Conservation (phyloP, 37 sponge, comb jelly and placozoan species). For the Cladorhizidae sp. region DNA sequence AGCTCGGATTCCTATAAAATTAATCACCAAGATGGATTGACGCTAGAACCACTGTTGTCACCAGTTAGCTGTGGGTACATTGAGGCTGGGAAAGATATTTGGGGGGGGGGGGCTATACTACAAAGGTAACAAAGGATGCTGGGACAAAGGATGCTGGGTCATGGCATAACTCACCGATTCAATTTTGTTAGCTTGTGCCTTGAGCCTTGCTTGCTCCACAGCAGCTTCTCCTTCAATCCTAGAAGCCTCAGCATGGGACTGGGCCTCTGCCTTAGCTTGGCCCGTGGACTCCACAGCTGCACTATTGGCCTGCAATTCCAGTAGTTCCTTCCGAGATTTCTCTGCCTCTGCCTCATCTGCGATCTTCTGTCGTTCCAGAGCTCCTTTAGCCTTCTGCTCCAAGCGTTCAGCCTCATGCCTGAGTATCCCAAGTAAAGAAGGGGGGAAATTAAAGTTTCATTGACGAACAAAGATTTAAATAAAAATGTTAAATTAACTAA, state of each 20-base stretch:
- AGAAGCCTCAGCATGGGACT: slow-evolving; percentile 95
- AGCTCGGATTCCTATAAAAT: slow-evolving; percentile 89
- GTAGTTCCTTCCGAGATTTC: slow-evolving; percentile 87
- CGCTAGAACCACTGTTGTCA: too few relatives aligned
- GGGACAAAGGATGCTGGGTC: background rate
- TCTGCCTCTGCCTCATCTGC: slow-evolving; percentile 99
- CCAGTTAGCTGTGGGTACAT: too few relatives aligned
- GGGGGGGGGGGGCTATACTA: too few relatives aligned
- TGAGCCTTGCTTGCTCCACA: slow-evolving; percentile 96
- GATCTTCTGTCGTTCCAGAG: slow-evolving; percentile 98
- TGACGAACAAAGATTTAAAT: background rate
- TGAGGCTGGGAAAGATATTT: too few relatives aligned
- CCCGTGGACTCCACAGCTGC: slow-evolving; percentile 99
- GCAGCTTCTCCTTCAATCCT: slow-evolving; percentile 98
- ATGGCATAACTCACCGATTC: slow-evolving; percentile 80
- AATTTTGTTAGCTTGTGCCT: slow-evolving; percentile 93
- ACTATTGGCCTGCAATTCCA: slow-evolving; percentile 94
- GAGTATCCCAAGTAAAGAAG: background rate
- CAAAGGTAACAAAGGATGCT: too few relatives aligned
- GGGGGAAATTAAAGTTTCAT: background rate
- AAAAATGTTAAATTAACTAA: background rate
- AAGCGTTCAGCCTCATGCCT: slow-evolving; percentile 98
- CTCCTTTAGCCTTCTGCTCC: slow-evolving; percentile 97
- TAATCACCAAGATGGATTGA: too few relatives aligned
- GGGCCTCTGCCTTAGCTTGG: slow-evolving; percentile 99